phyloP scores from a whole-genome alignment of 2,888 invertebrate genomes.

The Galerucella pusilla region DNA sequence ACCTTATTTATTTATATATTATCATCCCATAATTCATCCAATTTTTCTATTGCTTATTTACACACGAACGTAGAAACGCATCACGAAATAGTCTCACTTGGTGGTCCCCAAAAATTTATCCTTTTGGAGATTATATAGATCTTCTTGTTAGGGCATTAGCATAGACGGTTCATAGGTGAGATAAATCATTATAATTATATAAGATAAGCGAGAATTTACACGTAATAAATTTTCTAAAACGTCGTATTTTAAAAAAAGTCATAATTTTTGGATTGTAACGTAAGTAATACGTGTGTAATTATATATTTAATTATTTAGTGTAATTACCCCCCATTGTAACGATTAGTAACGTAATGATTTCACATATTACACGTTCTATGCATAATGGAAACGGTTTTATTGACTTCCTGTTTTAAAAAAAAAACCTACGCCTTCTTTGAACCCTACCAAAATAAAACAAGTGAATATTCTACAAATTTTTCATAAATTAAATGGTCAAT shows the following conservation, averaged over 20 bases:
- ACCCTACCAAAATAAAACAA: too few relatives aligned
- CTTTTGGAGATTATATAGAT: constrained; percentile 2
- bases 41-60: constrained; percentile 7
- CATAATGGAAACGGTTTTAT: background rate
- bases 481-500: too few relatives aligned
- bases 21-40: constrained; percentile 8
- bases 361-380: background rate
- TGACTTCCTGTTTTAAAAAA: background rate
- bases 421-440: too few relatives aligned
- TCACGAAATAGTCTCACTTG: constrained; percentile 9
- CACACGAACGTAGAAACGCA: constrained; percentile 4
- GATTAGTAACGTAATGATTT: background rate
- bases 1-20: constrained; percentile 2
- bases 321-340: background rate
- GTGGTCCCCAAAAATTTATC: constrained; percentile 9
- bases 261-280: background rate
- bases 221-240: constrained; percentile 11
- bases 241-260: background rate
- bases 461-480: too few relatives aligned
- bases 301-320: background rate
- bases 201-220: background rate
- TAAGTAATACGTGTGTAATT: background rate
- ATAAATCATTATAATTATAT: constrained; percentile 17
- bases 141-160: constrained; percentile 8
- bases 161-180: constrained; percentile 2